Evolutionary conservation across 2,888 invertebrate species (phyloP), one percentile per base, ranked within the genome.

Genomic region (Beris chalybata): DNA sequence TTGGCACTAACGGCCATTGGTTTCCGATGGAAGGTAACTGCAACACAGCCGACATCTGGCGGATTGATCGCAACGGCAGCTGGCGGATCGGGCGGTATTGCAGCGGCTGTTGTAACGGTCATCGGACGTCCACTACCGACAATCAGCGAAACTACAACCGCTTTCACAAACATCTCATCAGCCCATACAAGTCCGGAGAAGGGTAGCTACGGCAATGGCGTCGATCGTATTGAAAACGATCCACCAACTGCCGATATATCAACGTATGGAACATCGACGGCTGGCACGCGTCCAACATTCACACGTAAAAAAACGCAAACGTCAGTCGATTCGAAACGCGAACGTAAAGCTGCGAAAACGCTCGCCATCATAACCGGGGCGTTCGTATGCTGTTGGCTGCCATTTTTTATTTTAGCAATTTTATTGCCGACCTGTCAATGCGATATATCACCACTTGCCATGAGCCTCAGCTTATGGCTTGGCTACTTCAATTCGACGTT

Each of bases 351-450:
- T 12, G 95, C 95, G 53, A 94, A 96, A 82, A 97, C 96, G 11
- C 83, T 97, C 74, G 96, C 95, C 61, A 96, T 97, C 73, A 97
- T 98, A 74, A 98, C 97, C 13, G 81, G 90, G 66, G 91, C 91
- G 71, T 97, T 97, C 80, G 92, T 96, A 68, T 87, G 92, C 72
- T 97, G 96, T 81, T 97, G 96, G 96, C 85, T 95, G 76, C 97
- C 97, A 53, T 97, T 97, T 83, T 97, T 97, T 83, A 88, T 95
- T 72, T 86, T 95, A 83, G 96, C 96, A 22, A 86, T 97, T 67
- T 82, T 94, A 70, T 85, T 93, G 80, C 95, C 97, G 67, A 88
- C 96, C 71, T 95, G 95, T 79, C 86, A 89, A 71, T 89, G 89
- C 77, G 82, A 85, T 75, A 86, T 91, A 76, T 89, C 89, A 78